A percentile compares a stretch with the other conserved stretches of the same genome.
Evolutionary conservation across 2,797 vertebrate genomes (phyloP).

Genomic region (Pagetopsis macropterus): DNA sequence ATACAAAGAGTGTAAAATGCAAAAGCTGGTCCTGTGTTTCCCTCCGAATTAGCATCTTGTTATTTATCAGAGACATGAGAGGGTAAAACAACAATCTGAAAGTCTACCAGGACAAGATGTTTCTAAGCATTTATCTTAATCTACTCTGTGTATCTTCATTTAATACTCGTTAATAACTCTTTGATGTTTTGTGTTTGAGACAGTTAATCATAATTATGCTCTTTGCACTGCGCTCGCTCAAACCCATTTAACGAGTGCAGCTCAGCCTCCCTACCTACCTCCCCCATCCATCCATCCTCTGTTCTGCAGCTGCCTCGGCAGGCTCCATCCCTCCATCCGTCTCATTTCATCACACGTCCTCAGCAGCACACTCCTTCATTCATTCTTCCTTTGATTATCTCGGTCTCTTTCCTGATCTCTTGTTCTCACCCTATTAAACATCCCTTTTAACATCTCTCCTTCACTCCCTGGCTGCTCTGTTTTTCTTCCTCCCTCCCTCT

Average conservation of each 20-base stretch:
- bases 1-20: background rate
- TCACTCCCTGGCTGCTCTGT: conserved; percentile 8
- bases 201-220: conserved; percentile 48
- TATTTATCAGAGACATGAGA: background rate
- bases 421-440: conserved; percentile 58
- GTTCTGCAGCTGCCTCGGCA: conserved; percentile 61
- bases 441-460: conserved; percentile 47
- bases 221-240: conserved; percentile 33
- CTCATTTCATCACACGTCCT: conserved; percentile 64
- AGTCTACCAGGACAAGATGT: background rate
- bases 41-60: background rate
- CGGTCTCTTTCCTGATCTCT: conserved; percentile 37
- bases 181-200: conserved; percentile 46
- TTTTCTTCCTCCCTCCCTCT: conserved; percentile 24
- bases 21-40: background rate
- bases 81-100: conserved; percentile 1
- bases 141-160: conserved; percentile 21
- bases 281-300: conserved; percentile 49
- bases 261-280: conserved; percentile 28
- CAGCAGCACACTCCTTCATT: conserved; percentile 29
- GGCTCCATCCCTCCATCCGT: conserved; percentile 39
- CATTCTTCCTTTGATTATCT: conserved; percentile 59
- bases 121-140: conserved; percentile 29
- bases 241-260: conserved; percentile 40
- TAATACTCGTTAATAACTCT: conserved; percentile 33